A percentile compares a stretch with the other conserved stretches of the same genome.
These are phyloP conservation scores for Acanthococcus lagerstroemiae DNA, from an alignment of 2,888 invertebrate species.

Conservation along the genomic window DNA sequence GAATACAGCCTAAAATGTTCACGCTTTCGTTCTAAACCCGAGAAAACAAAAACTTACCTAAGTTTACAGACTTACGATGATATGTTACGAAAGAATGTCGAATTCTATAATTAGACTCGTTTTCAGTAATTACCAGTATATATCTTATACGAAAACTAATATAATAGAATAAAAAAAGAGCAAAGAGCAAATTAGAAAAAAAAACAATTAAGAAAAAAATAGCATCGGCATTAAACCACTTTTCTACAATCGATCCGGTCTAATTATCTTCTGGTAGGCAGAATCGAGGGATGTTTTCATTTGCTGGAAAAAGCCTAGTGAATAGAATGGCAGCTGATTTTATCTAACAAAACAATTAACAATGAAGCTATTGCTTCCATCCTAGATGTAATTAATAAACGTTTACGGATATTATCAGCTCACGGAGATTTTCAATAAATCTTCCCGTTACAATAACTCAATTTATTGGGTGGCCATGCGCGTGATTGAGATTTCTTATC, in stretches of 20 bases:
- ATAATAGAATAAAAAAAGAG: no score
- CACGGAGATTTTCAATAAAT: constrained; percentile 28
- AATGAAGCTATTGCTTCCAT: constrained; percentile 26
- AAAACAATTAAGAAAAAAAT: background rate
- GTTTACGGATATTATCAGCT: constrained; percentile 30
- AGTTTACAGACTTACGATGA: no score
- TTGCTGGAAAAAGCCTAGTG: background rate
- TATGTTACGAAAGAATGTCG: no score
- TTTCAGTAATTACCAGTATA: no score
- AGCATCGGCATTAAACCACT: background rate
- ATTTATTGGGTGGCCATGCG: constrained; percentile 26
- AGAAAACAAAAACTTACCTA: no score
- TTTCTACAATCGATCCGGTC: background rate
- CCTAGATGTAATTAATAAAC: constrained; percentile 28
- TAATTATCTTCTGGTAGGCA: background rate
- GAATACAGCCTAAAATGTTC: no score
- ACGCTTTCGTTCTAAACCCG: no score
- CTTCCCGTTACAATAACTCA: constrained; percentile 27
- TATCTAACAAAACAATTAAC: constrained; percentile 30
- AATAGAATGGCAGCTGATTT: constrained; percentile 24
- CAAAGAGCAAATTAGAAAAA: no score
- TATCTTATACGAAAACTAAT: no score
- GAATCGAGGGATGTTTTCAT: constrained; percentile 3
- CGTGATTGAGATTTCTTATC: constrained; percentile 28
- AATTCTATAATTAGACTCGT: no score